Conservation (phyloP, 2,888 invertebrate species). For the Coenonympha arcania region DNA sequence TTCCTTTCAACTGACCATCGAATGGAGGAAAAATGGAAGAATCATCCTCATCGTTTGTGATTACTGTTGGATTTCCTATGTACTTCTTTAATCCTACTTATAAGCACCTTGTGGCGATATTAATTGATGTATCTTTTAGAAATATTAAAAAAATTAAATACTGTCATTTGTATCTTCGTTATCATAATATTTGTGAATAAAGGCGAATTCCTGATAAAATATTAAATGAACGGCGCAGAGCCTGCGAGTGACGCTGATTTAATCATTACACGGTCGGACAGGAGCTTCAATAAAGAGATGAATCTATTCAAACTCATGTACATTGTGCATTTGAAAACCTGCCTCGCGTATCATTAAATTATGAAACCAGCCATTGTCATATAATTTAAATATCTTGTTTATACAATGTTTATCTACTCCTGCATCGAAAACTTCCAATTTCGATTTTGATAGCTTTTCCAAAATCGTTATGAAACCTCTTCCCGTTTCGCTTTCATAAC, state of each 20-base stretch:
- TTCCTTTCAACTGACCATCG: no score
- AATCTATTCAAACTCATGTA: conserved; percentile 15
- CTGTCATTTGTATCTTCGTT: not conserved
- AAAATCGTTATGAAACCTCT: no score
- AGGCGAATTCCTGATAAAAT: conserved; percentile 4
- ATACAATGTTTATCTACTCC: not conserved
- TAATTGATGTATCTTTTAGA: no score
- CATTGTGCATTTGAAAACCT: conserved; percentile 10
- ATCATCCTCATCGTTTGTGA: no score
- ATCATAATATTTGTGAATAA: not conserved
- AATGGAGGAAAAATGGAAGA: no score
- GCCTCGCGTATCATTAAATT: conserved; percentile 4
- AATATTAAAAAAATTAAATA: no score
- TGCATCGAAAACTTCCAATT: no score
- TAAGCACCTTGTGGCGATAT: no score
- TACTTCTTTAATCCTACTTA: no score
- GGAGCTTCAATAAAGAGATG: conserved; percentile 12
- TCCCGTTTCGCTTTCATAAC: no score
- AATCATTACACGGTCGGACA: conserved; percentile 8
- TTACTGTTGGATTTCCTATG: no score
- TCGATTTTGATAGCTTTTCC: no score
- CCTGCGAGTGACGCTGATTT: conserved; percentile 10
- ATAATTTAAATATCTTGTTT: not conserved
- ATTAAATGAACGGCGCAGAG: conserved; percentile 10
- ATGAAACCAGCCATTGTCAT: conserved; percentile 11